Conservation (phyloP, 2,113 vertebrate genomes). For the Equus quagga region DNA sequence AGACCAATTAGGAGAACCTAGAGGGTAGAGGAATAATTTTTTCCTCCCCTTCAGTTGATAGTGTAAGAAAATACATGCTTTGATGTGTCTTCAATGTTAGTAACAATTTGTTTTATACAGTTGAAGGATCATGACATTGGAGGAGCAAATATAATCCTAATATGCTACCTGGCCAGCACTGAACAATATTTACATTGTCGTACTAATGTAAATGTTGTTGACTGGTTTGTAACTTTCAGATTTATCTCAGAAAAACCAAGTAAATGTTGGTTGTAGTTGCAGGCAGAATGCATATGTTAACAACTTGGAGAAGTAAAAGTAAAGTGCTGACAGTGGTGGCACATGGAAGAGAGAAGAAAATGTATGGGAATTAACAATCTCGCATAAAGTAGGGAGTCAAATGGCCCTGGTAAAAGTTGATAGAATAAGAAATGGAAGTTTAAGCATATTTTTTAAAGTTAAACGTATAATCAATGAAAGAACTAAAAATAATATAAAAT, state of each 20-base stretch:
- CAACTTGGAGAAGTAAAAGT: background rate
- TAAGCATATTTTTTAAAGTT: background rate
- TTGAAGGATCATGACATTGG: background rate
- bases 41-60: background rate
- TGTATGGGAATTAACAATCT: background rate
- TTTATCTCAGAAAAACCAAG: background rate
- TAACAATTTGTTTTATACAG: background rate
- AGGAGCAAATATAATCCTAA: constrained; percentile 10
- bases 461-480: background rate
- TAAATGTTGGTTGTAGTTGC: background rate
- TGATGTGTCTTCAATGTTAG: background rate
- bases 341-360: background rate
- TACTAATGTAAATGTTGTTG: background rate
- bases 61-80: background rate
- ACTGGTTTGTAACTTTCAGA: constrained; percentile 31
- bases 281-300: background rate
- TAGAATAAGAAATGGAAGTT: background rate
- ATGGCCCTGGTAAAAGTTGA: background rate
- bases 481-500: background rate
- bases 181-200: background rate
- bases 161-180: background rate
- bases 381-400: background rate
- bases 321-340: background rate
- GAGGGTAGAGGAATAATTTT: too few relatives aligned
- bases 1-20: too few relatives aligned